phyloP scores from a whole-genome alignment of 2,797 vertebrate genomes.

The Oryzias sinensis region DNA sequence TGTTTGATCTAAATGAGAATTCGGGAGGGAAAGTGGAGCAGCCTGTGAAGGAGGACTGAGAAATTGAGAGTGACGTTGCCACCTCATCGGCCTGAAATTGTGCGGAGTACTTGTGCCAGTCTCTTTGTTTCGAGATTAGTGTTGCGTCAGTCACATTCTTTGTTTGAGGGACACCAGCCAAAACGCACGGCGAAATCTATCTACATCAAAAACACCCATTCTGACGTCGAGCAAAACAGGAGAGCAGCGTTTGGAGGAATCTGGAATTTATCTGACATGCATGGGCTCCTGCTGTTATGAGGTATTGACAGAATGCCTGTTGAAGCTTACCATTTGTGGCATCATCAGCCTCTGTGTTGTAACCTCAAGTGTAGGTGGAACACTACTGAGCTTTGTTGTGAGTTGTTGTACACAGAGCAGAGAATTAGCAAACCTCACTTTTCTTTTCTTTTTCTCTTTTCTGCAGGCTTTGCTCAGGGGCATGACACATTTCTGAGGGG shows the following conservation, averaged over 20 bases:
- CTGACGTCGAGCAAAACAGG: conserved; percentile 56
- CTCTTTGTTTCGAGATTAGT: conserved; percentile 73
- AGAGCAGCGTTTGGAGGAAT: conserved; percentile 58
- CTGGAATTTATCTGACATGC: conserved; percentile 67
- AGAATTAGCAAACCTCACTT: conserved; percentile 51
- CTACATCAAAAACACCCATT: conserved; percentile 67
- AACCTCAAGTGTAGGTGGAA: conserved; percentile 67
- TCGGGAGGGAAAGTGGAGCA: conserved; percentile 61
- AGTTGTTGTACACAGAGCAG: conserved; percentile 26
- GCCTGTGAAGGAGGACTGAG: conserved; percentile 70
- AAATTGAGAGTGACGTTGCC: conserved; percentile 74
- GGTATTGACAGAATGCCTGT: conserved; percentile 71
- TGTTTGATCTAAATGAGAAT: conserved; percentile 74
- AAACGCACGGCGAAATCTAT: conserved; percentile 64
- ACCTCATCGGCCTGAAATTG: conserved; percentile 69
- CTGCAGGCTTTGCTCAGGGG: conserved; percentile 71
- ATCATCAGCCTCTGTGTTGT: conserved; percentile 66
- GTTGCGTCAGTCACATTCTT: conserved; percentile 76
- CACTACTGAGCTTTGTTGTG: conserved; percentile 37
- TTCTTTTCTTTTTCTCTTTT: conserved; percentile 13
- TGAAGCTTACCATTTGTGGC: conserved; percentile 69
- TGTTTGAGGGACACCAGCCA: conserved; percentile 64
- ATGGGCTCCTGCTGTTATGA: conserved; percentile 60
- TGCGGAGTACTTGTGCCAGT: conserved; percentile 62
- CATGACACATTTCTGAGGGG: conserved; percentile 76